A percentile compares a stretch with the other conserved stretches of the same genome.
Conservation (phyloP, 2,113 vertebrate species). For the Pipa parva region DNA sequence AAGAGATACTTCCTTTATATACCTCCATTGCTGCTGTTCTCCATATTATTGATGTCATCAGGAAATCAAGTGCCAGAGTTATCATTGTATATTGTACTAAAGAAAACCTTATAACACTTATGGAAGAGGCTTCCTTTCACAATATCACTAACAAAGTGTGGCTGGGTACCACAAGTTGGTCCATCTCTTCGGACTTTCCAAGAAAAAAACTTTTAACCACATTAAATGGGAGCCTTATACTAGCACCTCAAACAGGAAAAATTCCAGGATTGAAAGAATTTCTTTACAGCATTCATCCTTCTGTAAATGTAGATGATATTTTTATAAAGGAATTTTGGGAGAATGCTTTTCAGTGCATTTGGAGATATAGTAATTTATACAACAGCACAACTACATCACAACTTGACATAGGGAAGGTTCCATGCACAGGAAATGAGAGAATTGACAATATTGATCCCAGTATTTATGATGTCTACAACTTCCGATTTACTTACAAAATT, state of each 20-base stretch:
- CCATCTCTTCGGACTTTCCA: constrained; percentile 24
- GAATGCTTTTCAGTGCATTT: constrained; percentile 23
- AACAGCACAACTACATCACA: background rate
- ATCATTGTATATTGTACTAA: constrained; percentile 27
- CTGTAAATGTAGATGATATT: constrained; percentile 15
- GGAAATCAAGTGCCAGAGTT: constrained; percentile 25
- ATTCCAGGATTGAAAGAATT: constrained; percentile 35
- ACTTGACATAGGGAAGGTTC: background rate
- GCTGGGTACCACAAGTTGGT: constrained; percentile 11
- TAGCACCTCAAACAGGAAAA: constrained; percentile 5
- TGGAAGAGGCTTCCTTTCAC: constrained; percentile 25
- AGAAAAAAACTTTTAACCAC: constrained; percentile 19
- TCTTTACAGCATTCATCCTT: constrained; percentile 20
- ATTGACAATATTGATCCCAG: constrained; percentile 24
- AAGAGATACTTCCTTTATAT: constrained; percentile 20
- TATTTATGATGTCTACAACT: constrained; percentile 23
- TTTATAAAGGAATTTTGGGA: constrained; percentile 27
- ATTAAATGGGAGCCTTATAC: constrained; percentile 24
- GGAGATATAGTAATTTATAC: background rate
- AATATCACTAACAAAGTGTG: constrained; percentile 26
- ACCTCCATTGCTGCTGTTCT: constrained; percentile 13
- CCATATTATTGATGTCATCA: constrained; percentile 12
- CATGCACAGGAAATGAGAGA: constrained; percentile 19
- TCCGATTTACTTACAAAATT: constrained; percentile 17
- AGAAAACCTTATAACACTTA: constrained; percentile 24